Conservation (phyloP, 1,140 invertebrate genomes). For the Steinernema feltiae region DNA sequence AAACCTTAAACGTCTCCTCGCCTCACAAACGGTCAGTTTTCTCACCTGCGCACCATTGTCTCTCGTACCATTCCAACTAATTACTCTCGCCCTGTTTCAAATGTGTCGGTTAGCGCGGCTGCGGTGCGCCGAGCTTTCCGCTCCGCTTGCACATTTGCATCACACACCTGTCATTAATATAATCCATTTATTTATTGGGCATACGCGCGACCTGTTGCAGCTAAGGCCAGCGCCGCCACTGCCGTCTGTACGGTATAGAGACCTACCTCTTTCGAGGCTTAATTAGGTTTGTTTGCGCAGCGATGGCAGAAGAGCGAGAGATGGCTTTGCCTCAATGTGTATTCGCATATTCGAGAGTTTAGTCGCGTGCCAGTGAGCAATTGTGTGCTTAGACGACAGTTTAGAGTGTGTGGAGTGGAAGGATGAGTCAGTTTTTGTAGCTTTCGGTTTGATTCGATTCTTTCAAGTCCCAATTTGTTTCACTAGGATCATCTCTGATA, state of each 20-base stretch:
- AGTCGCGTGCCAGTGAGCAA: background rate
- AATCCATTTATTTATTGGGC: background rate
- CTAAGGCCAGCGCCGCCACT: background rate
- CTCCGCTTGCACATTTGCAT: background rate
- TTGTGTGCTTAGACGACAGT: background rate
- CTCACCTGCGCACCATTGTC: conserved; percentile 5
- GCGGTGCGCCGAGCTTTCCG: background rate
- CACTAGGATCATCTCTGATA: too few relatives aligned
- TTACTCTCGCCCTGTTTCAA: too few relatives aligned
- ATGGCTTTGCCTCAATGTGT: background rate
- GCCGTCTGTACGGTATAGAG: background rate
- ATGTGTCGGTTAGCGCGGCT: background rate
- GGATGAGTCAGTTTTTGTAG: background rate
- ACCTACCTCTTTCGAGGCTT: background rate
- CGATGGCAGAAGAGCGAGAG: background rate
- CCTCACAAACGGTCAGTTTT: background rate
- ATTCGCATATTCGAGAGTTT: background rate
- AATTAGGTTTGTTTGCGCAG: conserved; percentile 1
- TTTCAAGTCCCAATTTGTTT: too few relatives aligned
- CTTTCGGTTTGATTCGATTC: too few relatives aligned
- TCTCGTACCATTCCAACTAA: too few relatives aligned
- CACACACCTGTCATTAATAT: conserved; percentile 13
- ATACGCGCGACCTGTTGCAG: background rate
- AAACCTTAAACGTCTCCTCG: conserved; percentile 5
- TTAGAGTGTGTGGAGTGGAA: background rate